Percentiles rank a stretch among this genome's conserved stretches.
Conservation (phyloP, 1,140 invertebrate genomes). For the Bursaphelenchus mucronatus region DNA sequence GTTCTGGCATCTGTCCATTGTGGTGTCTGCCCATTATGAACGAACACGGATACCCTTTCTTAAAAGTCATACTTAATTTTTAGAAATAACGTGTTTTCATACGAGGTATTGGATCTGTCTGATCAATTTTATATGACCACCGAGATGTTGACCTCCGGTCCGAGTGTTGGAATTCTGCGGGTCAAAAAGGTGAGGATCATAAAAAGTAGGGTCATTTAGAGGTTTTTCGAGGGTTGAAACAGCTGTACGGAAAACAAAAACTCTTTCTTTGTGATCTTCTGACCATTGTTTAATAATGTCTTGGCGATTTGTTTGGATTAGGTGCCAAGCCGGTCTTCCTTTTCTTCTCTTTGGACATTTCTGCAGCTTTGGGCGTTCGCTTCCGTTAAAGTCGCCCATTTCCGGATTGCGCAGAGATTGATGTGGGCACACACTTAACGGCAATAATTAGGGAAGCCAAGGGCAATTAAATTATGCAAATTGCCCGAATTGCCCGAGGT, state of each 20-base stretch:
- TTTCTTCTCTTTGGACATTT: not conserved
- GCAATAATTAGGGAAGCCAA: too few species aligned
- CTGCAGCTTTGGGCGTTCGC: not conserved
- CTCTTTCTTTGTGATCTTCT: too few species aligned
- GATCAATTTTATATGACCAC: slow-evolving; percentile 57
- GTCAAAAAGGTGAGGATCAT: slow-evolving; percentile 50
- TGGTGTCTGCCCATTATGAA: too few species aligned
- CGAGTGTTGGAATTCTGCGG: slow-evolving; percentile 50
- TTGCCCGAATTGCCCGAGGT: too few species aligned
- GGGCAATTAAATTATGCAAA: too few species aligned
- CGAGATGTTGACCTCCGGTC: slow-evolving; percentile 32
- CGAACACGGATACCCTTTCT: too few species aligned
- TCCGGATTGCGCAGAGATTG: not conserved
- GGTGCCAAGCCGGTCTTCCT: not conserved
- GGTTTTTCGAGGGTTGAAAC: not conserved
- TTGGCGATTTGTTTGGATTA: too few species aligned
- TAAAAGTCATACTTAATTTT: slow-evolving; percentile 15
- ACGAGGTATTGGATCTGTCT: slow-evolving; percentile 41
- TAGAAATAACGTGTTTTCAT: slow-evolving; percentile 55
- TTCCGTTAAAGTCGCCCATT: not conserved
- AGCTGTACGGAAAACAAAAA: not conserved
- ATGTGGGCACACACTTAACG: not conserved
- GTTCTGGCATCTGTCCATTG: too few species aligned
- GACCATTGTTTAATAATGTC: too few species aligned
- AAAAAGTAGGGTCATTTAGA: not conserved